Percentiles rank a stretch among this genome's conserved stretches.
Conservation (phyloP, 1,140 invertebrate species). For the Propsilocerus akamusi region DNA sequence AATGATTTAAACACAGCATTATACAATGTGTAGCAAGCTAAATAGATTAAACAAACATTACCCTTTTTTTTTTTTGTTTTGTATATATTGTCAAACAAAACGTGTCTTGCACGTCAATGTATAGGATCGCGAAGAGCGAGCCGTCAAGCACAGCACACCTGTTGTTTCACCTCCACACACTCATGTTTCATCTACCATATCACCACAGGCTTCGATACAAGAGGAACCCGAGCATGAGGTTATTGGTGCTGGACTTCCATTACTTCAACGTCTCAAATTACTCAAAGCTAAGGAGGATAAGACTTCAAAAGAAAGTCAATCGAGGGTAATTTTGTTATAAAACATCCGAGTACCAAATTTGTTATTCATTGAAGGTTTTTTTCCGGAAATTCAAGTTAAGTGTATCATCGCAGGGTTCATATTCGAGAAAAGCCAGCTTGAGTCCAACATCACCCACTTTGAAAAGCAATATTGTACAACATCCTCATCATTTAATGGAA, state of each 20-base stretch:
- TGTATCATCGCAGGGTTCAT: background rate
- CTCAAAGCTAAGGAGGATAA: constrained; percentile 62
- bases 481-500: background rate
- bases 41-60: constrained; percentile 1
- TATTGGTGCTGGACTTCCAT: constrained; percentile 49
- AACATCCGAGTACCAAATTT: too few species aligned
- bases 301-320: constrained; percentile 25
- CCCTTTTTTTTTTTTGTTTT: constrained; percentile 5
- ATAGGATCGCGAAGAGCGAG: constrained; percentile 35
- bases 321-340: too few species aligned
- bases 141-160: constrained; percentile 29
- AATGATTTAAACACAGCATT: background rate
- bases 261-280: constrained; percentile 57
- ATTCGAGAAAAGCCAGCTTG: background rate
- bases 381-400: background rate
- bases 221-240: constrained; percentile 32
- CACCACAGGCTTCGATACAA: constrained; percentile 23
- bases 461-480: background rate
- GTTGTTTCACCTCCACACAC: constrained; percentile 25
- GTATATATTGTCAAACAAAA: background rate
- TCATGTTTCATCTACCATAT: constrained; percentile 23
- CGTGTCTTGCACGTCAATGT: background rate
- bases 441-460: background rate
- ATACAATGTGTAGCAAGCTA: too few species aligned
- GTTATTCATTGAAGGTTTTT: too few species aligned